phyloP scores from a whole-genome alignment of 2,113 vertebrate species.

The Phocoena phocoena region DNA sequence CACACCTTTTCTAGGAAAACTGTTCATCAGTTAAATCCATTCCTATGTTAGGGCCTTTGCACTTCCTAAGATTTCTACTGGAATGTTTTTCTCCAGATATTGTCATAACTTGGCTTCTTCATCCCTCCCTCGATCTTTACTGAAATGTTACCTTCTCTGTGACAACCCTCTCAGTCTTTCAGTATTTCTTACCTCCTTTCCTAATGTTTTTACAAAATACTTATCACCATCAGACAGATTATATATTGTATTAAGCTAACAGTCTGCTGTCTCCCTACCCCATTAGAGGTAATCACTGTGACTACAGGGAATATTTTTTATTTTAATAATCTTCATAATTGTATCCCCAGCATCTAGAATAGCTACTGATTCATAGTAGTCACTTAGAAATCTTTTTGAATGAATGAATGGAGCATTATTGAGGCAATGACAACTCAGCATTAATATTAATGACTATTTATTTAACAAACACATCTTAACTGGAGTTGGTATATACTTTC shows the following conservation, averaged over 20 bases:
- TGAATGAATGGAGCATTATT: neutral
- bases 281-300: neutral
- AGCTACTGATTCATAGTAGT: neutral
- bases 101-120: neutral
- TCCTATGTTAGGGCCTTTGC: neutral
- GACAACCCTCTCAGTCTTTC: neutral
- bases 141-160: neutral
- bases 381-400: neutral
- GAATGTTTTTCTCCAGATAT: neutral
- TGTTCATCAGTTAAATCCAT: neutral
- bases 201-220: neutral
- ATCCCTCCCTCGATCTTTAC: neutral
- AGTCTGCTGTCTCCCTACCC: fast-evolving
- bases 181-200: neutral
- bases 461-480: neutral
- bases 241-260: neutral
- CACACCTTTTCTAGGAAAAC: neutral
- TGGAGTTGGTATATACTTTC: neutral
- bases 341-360: neutral
- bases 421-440: neutral
- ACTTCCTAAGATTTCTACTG: neutral
- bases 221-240: neutral
- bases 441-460: neutral
- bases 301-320: neutral
- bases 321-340: neutral